Percentiles rank a stretch among this genome's conserved stretches.
phyloP scores from a whole-genome alignment of 2,888 invertebrate genomes.

The Stenurella melanura region DNA sequence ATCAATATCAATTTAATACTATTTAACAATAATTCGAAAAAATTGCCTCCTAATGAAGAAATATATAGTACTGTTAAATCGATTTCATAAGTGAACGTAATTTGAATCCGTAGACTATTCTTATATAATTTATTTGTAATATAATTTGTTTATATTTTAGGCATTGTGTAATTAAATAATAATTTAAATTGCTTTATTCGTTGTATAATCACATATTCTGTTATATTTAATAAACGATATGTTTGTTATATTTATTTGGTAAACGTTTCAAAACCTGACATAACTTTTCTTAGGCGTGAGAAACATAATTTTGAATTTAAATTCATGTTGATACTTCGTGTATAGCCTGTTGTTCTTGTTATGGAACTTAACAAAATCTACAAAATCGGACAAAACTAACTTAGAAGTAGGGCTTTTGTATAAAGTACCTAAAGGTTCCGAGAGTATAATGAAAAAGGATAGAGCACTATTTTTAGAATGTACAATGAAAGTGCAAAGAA shows the following conservation, averaged over 20 bases:
- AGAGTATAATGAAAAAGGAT: too few species aligned
- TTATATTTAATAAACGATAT: background rate
- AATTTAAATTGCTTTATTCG: background rate
- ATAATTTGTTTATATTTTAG: background rate
- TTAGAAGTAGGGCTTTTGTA: too few species aligned
- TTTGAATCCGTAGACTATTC: background rate
- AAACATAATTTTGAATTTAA: too few species aligned
- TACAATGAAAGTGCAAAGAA: too few species aligned
- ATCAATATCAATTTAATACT: background rate
- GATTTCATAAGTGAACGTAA: background rate
- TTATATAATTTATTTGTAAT: conserved; percentile 1
- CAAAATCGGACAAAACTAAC: too few species aligned
- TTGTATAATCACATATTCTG: background rate
- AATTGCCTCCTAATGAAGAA: background rate
- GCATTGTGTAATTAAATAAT: background rate
- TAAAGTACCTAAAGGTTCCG: too few species aligned
- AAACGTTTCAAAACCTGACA: background rate
- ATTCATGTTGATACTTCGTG: too few species aligned
- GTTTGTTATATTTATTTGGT: background rate
- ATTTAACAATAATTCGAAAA: background rate
- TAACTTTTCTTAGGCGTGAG: too few species aligned
- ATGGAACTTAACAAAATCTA: too few species aligned
- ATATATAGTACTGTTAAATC: conserved; percentile 2
- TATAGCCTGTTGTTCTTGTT: too few species aligned
- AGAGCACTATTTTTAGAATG: too few species aligned